Evolutionary conservation across 2,113 vertebrate genomes (phyloP).

Genomic region (Xenopus tropicalis): UCB_Xtro_10.0 CM004449.2:33913001-33913500

Average conservation of each 20-base stretch:
- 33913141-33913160: no score
- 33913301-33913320: neutral
- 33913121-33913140: no score
- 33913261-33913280: neutral
- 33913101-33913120: no score
- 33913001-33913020: no score
- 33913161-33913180: neutral
- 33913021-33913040: no score
- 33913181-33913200: neutral
- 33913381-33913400: constrained; percentile 24
- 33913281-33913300: neutral
- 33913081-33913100: no score
- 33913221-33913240: neutral
- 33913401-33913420: constrained; percentile 24
- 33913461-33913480: constrained; percentile 21
- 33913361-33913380: constrained; percentile 19
- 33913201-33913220: neutral
- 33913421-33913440: constrained; percentile 31
- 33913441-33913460: constrained; percentile 15
- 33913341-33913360: constrained; percentile 20
- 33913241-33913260: neutral
- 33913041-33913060: no score
- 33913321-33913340: neutral
- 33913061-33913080: no score
- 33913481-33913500: constrained; percentile 15